Percentiles rank a stretch among this genome's conserved stretches.
These are phyloP conservation scores for Campoletis raptor DNA, from an alignment of 2,888 invertebrate species.

Conservation along the genomic window DNA sequence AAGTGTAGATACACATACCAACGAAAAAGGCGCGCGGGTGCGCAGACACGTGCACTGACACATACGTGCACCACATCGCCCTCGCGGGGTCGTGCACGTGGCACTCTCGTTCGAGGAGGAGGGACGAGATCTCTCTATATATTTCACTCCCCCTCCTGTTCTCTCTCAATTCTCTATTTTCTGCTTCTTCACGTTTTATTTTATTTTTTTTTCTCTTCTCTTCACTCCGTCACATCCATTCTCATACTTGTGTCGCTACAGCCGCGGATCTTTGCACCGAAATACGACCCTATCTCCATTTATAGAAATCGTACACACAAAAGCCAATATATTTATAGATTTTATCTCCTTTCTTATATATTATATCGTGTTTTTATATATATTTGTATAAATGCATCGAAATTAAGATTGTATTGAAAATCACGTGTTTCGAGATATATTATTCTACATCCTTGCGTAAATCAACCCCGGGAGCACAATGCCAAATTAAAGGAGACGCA, in stretches of 20 bases:
- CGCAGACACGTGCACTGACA: slow-evolving; percentile 81
- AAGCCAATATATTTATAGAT: not conserved
- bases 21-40: slow-evolving; percentile 61
- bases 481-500: not conserved
- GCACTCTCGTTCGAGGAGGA: slow-evolving; percentile 60
- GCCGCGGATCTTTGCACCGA: slow-evolving; percentile 14
- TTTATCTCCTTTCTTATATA: not conserved
- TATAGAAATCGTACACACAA: slow-evolving; percentile 7
- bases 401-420: not conserved
- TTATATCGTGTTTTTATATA: not conserved
- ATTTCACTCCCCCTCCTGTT: not conserved
- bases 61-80: slow-evolving; percentile 70
- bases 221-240: too few species aligned
- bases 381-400: not conserved
- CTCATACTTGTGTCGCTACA: not conserved
- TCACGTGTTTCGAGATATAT: not conserved
- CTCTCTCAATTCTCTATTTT: slow-evolving; percentile 3
- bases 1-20: not conserved
- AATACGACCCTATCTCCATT: slow-evolving; percentile 24
- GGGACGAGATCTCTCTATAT: slow-evolving; percentile 24
- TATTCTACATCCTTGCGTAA: not conserved
- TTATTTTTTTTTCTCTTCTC: not conserved
- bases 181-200: not conserved
- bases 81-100: slow-evolving; percentile 64
- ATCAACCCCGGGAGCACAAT: not conserved